Evolutionary conservation across 2,797 vertebrate species (phyloP), one percentile per base, ranked within the genome.

Genomic region (Halcyon badia): DNA sequence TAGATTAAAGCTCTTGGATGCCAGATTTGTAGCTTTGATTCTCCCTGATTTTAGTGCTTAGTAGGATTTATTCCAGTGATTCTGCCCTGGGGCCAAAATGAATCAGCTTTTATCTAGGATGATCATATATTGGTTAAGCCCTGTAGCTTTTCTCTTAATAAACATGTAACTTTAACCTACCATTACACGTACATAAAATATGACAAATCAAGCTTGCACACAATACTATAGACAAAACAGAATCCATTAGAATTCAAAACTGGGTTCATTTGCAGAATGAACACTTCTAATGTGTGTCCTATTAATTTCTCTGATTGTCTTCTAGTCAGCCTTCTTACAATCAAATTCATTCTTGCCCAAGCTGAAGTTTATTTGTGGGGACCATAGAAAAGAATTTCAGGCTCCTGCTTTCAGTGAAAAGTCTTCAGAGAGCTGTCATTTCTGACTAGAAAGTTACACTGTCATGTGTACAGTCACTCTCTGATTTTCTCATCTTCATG

Each of bases 1-100:
- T 91, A 97, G 95, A 97, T 97, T 97, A 97, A 98, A 97, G 96
- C 94, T 96, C 77, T 87, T 93, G 84, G 95, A 97, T 96, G 84
- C 96, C 97, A 97, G 94, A 84, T 97, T 85, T 97, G 83, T 96
- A 95, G 94, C 95, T 95, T 89, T 94, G 93, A 97, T 97, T 97
- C 76, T 95, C 62, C 90, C 79, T 94, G 87, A 94, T 96, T 97
- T 97, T 96, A 97, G 91, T 0, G 25, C 87, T 96, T 96, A 91
- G 70, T 66, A 80, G 91, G 90, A 92, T 98, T 95, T 80, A 94
- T 97, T 97, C 97, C 86, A 70, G 90, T 96, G 96, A 94, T 94
- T 92, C 73, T 95, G 94, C 94, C 95, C 96, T 96, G 85, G 89
- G 95, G 79, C 75, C 93, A 95, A 95, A 97, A 96, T 96, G 96